Base-by-base conservation (phyloP, 2,888 invertebrate species). In the Ligdia adustata region DNA sequence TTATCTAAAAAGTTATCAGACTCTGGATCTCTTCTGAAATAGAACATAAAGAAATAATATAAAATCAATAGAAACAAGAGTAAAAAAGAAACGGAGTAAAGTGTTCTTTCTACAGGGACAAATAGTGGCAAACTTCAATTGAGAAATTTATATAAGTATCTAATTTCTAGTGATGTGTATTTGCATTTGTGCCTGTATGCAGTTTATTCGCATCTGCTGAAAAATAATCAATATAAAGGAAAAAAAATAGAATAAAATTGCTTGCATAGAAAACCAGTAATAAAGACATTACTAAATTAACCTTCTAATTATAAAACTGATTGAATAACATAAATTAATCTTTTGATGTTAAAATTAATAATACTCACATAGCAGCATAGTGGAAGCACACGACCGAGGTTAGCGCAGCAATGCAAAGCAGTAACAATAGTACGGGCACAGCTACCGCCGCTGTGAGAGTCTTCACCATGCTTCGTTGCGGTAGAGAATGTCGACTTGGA, bases 331-430 rank as follows among this genome's bases (percentile, higher is more conserved):
- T 3, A 41, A 20, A 11, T 16, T 16, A 22, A 12, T 24, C 7
- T 16, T 5, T 5, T 16, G n/a, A 22, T 32, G 26, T 16, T 26
- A 7, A 33, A 3, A 16, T 4, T 16, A 16, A n/a, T n/a, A 6
- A 9, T 27, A 93, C 95, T 95, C 79, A 96, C 95, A 94, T 90
- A 70, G 94, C 93, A 56, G 94, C 94, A 65, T 95, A 94, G 59
- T 95, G 93, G 58, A 95, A 93, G 75, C 96, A 96, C 6, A 96
- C 84, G 0, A 95, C 92, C 1, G 94, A 92, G 0, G 95, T 94
- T 1, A 96, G 75, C 4, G 94, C 87, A 2, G 93, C 91, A 1
- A 93, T 91, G 1, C 95, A 80, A 9, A 95, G 71, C 29, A 95
- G 78, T 69, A 96, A 88, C 29, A 96, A 83, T 41, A 93, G 75